phyloP scores from a whole-genome alignment of 2,113 vertebrate species.

The Isichthys henryi region DNA sequence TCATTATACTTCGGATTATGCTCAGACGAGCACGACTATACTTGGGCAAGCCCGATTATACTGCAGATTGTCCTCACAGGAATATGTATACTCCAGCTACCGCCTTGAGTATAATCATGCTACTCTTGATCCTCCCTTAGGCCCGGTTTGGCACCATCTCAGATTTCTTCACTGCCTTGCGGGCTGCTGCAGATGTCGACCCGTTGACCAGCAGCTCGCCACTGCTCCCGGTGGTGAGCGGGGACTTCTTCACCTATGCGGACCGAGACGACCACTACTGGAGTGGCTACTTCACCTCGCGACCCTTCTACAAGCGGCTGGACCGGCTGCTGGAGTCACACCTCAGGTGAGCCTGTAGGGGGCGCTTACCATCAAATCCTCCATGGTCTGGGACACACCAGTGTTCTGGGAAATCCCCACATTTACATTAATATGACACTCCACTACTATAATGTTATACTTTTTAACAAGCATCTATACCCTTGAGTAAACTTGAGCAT shows the following conservation, averaged over 20 bases:
- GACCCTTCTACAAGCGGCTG: constrained; percentile 83
- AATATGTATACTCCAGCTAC: neutral
- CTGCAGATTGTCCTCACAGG: neutral
- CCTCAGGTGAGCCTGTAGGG: constrained; percentile 59
- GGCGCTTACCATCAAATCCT: neutral
- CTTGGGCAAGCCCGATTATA: neutral
- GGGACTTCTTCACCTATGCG: constrained; percentile 92
- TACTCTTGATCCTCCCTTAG: constrained; percentile 44
- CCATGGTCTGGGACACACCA: neutral
- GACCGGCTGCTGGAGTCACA: constrained; percentile 76
- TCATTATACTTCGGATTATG: neutral
- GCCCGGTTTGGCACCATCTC: constrained; percentile 85
- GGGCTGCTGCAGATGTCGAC: constrained; percentile 45
- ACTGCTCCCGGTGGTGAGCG: constrained; percentile 69
- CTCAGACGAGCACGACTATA: neutral
- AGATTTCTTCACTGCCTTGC: constrained; percentile 79
- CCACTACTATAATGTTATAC: neutral
- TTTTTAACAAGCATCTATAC: neutral
- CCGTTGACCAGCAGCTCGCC: constrained; percentile 37
- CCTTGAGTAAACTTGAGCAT: neutral
- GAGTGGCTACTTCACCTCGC: constrained; percentile 90
- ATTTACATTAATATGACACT: neutral
- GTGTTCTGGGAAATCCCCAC: neutral
- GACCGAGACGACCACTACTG: constrained; percentile 92
- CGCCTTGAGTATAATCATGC: neutral